These are phyloP conservation scores for Oeneis ivallda DNA, from an alignment of 2,888 invertebrate genomes.

Conservation along the genomic window DNA sequence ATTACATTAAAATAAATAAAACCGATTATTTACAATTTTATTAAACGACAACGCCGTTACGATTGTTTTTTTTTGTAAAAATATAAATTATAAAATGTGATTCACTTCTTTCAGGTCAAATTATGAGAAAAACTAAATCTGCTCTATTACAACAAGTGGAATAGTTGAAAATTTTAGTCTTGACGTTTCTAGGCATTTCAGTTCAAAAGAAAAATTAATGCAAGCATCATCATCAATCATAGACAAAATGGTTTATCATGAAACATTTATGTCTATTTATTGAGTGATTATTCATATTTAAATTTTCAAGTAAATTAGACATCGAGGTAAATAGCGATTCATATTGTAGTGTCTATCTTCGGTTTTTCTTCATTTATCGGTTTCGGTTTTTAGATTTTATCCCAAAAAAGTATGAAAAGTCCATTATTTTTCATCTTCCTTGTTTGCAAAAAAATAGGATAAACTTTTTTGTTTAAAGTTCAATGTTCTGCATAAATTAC, in stretches of 20 bases:
- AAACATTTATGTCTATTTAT: background rate
- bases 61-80: background rate
- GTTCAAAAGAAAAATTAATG: background rate
- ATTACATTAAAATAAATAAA: conserved; percentile 35
- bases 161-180: conserved; percentile 11
- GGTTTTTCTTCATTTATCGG: background rate
- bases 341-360: background rate
- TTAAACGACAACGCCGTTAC: conserved; percentile 14
- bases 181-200: background rate
- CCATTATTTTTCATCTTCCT: too few species aligned
- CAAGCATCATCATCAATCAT: background rate
- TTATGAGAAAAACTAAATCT: background rate
- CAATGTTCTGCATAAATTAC: too few species aligned
- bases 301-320: background rate
- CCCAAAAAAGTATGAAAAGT: background rate
- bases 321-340: background rate
- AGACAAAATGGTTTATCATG: too few species aligned
- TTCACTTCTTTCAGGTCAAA: background rate
- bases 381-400: too few species aligned
- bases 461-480: too few species aligned
- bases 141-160: background rate
- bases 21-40: conserved; percentile 33
- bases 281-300: background rate
- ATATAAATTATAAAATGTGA: background rate
- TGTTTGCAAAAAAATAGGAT: too few species aligned